Conservation (phyloP, 2,797 vertebrate species). For the Threskiornis aethiopicus region DNA sequence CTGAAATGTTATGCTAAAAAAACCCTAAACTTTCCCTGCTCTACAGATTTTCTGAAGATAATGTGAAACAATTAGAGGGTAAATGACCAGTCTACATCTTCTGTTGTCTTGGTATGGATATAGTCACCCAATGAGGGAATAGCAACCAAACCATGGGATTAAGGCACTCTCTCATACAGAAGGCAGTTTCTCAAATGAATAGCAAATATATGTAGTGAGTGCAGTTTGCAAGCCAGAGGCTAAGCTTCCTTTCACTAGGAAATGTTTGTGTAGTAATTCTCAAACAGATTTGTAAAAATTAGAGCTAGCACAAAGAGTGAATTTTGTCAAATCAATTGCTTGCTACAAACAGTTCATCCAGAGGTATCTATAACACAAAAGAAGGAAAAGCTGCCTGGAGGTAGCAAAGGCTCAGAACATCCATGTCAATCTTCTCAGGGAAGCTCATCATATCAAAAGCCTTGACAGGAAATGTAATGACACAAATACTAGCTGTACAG, state of each 20-base stretch:
- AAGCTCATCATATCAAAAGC: neutral
- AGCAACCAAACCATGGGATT: neutral
- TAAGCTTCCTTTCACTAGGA: neutral
- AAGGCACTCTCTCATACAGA: neutral
- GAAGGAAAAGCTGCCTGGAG: neutral
- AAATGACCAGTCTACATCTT: neutral
- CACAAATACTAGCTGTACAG: neutral
- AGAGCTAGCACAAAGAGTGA: neutral
- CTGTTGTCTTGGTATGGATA: neutral
- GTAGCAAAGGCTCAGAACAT: neutral
- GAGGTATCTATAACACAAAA: neutral
- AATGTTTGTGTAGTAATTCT: slow-evolving; percentile 29
- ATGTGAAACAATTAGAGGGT: neutral
- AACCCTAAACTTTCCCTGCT: neutral
- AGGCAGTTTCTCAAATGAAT: neutral
- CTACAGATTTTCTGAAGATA: neutral
- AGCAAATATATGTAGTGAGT: neutral
- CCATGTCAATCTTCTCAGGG: neutral
- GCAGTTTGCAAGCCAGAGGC: slow-evolving; percentile 10
- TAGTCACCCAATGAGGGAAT: neutral
- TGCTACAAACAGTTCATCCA: neutral
- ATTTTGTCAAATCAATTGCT: slow-evolving; percentile 24
- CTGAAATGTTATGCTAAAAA: neutral
- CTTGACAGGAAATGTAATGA: neutral
- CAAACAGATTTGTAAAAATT: slow-evolving; percentile 41